Evolutionary conservation across 2,888 invertebrate species (phyloP).

Genomic region (Acrocyrtus sp.): DNA sequence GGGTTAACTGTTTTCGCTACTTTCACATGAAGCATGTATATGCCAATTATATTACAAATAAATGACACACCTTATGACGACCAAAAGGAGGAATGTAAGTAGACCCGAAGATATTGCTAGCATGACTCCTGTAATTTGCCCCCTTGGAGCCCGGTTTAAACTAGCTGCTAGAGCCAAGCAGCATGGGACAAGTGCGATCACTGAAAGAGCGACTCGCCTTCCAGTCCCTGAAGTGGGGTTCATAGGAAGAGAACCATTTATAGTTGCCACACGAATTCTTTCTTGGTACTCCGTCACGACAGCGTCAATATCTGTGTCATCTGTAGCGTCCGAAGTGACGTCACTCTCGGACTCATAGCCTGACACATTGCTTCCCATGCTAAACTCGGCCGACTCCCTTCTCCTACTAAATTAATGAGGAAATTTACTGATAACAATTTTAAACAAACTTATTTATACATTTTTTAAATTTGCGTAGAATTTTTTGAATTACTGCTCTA

Average conservation of each 20-base stretch:
- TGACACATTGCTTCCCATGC: slow-evolving; percentile 62
- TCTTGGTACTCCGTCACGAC: slow-evolving; percentile 79
- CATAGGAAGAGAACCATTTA: slow-evolving; percentile 58
- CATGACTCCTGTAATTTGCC: slow-evolving; percentile 59
- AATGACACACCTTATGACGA: too few species aligned
- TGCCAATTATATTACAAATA: too few species aligned
- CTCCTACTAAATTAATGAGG: slow-evolving; percentile 28
- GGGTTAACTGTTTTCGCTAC: too few species aligned
- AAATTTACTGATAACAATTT: neutral
- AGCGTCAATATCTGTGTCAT: slow-evolving; percentile 77
- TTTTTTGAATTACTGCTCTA: slow-evolving; percentile 51
- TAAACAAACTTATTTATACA: neutral
- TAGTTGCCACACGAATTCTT: slow-evolving; percentile 58
- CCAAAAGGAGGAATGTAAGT: slow-evolving; percentile 64
- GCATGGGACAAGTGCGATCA: slow-evolving; percentile 60
- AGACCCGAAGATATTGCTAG: slow-evolving; percentile 61
- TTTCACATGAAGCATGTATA: too few species aligned
- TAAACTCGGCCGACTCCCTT: slow-evolving; percentile 59
- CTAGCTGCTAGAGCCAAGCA: slow-evolving; percentile 63
- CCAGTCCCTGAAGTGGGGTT: slow-evolving; percentile 62
- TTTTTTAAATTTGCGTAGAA: neutral
- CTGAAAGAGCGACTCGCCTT: slow-evolving; percentile 61
- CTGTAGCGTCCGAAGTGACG: slow-evolving; percentile 66
- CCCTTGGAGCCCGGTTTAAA: slow-evolving; percentile 65
- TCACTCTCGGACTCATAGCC: slow-evolving; percentile 68